Percentiles rank a stretch among this genome's conserved stretches.
Conservation (phyloP, 2,113 vertebrate genomes). For the Sphyrna mokarran region DNA sequence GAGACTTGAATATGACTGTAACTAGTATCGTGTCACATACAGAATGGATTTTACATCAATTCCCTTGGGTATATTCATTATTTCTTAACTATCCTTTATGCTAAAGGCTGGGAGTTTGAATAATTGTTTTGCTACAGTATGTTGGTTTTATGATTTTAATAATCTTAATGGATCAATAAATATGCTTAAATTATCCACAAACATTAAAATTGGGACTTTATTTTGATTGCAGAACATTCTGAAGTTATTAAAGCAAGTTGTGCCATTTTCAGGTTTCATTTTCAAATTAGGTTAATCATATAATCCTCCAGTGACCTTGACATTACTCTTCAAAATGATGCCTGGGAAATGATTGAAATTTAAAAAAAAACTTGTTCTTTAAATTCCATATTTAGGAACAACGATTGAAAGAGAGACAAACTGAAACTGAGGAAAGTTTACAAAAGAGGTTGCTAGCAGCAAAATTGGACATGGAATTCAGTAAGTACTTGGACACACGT, state of each 20-base stretch:
- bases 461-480: constrained; percentile 68
- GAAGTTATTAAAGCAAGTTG: neutral
- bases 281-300: neutral
- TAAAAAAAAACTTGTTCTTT: neutral
- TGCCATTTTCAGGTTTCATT: neutral
- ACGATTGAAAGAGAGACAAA: constrained; percentile 75
- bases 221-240: neutral
- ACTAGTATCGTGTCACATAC: neutral
- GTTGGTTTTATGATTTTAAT: neutral
- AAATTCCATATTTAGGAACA: constrained; percentile 60
- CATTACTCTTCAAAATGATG: neutral
- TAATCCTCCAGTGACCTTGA: neutral
- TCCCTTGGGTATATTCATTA: neutral
- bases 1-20: neutral
- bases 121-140: neutral
- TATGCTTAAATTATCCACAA: neutral
- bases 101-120: neutral
- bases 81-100: neutral
- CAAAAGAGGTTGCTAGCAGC: constrained; percentile 71
- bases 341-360: neutral
- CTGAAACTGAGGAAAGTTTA: constrained; percentile 82
- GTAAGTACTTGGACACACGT: constrained; percentile 61
- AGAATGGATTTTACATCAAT: neutral
- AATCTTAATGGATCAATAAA: neutral
- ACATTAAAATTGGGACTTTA: neutral